Percentiles rank a stretch among this genome's conserved stretches.
Conservation (phyloP, 2,888 invertebrate genomes). For the Drosophila anomalata region DNA sequence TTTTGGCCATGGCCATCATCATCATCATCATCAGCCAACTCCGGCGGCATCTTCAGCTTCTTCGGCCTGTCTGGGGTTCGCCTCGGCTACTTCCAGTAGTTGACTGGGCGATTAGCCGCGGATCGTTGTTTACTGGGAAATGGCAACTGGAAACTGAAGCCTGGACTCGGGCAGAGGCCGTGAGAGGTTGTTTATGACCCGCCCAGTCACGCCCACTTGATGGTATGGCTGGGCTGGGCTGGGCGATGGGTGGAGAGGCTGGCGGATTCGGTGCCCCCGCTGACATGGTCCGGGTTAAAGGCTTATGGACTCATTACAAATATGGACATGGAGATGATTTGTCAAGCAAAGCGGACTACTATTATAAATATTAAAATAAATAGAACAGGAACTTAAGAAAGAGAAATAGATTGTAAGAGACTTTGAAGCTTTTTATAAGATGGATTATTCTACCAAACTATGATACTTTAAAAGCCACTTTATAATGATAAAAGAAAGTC, state of each 20-base stretch:
- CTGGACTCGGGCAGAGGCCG: conserved; percentile 30
- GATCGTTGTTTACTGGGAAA: conserved; percentile 71
- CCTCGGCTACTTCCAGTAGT: conserved; percentile 67
- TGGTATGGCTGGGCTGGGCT: conserved; percentile 47
- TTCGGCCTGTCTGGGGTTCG: conserved; percentile 14
- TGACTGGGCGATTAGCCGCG: conserved; percentile 69
- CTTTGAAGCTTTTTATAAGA: no score
- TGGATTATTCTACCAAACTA: no score
- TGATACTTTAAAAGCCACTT: no score
- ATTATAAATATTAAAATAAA: background rate
- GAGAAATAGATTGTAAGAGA: no score
- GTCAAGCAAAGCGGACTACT: conserved; percentile 4
- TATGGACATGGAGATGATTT: conserved; percentile 23
- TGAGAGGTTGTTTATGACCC: conserved; percentile 69
- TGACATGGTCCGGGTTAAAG: conserved; percentile 17
- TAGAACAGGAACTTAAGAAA: no score
- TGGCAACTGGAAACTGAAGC: conserved; percentile 25
- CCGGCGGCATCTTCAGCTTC: conserved; percentile 8
- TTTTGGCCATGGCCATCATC: conserved; percentile 56
- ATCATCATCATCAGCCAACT: conserved; percentile 19
- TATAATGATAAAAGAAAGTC: no score
- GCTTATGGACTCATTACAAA: conserved; percentile 25
- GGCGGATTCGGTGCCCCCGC: background rate
- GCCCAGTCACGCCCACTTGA: conserved; percentile 68
- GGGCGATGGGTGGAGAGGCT: conserved; percentile 22